Evolutionary conservation across 1,140 invertebrate genomes (phyloP).

Genomic region (Mya arenaria): DNA sequence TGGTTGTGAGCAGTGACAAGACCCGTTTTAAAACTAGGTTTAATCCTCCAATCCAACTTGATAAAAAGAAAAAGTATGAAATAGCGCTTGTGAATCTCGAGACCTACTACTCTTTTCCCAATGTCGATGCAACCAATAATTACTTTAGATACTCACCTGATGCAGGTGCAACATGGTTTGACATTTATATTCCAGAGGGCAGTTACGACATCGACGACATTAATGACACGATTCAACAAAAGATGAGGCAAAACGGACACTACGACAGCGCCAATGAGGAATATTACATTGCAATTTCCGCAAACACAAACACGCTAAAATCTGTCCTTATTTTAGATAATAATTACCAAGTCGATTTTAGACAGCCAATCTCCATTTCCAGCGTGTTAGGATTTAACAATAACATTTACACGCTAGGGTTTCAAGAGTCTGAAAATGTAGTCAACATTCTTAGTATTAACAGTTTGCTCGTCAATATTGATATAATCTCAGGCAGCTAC

Average conservation of each 20-base stretch:
- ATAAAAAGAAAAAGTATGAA: constrained; percentile 10
- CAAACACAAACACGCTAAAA: neutral
- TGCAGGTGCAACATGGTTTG: neutral
- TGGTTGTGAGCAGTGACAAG: neutral
- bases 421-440: neutral
- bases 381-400: neutral
- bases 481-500: neutral
- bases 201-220: neutral
- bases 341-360: constrained; percentile 8
- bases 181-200: neutral
- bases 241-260: constrained; percentile 5
- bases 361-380: neutral
- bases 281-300: neutral
- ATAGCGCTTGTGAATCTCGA: neutral
- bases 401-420: neutral
- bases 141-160: neutral
- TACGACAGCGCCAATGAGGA: neutral
- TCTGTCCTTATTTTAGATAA: neutral
- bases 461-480: neutral
- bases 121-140: neutral
- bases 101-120: constrained; percentile 7
- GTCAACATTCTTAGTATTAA: constrained; percentile 5
- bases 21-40: neutral
- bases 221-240: neutral
- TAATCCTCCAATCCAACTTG: neutral